These are phyloP conservation scores for Oryzaephilus surinamensis DNA, from an alignment of 1,140 invertebrate species.

Conservation along the genomic window DNA sequence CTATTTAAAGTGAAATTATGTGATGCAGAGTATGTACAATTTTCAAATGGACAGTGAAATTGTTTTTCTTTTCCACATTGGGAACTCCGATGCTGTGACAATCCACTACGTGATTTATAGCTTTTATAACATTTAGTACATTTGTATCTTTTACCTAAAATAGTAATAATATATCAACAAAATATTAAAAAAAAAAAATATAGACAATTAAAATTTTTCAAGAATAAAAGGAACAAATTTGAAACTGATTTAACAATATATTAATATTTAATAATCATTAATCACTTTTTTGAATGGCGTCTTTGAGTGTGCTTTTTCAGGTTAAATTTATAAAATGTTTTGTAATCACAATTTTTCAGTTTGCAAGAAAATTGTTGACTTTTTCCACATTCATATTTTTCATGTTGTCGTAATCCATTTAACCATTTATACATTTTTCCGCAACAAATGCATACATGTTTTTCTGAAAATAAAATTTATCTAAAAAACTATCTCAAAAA, in stretches of 20 bases:
- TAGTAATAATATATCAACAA: not conserved
- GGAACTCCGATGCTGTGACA: slow-evolving; percentile 38
- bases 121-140: slow-evolving; percentile 6
- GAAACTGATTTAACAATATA: no score
- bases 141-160: slow-evolving; percentile 15
- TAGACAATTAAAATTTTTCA: slow-evolving; percentile 13
- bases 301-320: no score
- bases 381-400: slow-evolving; percentile 41
- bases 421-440: slow-evolving; percentile 9
- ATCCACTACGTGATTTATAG: slow-evolving; percentile 37
- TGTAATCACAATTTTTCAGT: not conserved
- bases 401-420: slow-evolving; percentile 21
- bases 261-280: no score
- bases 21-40: slow-evolving; percentile 6
- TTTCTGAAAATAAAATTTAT: slow-evolving; percentile 2
- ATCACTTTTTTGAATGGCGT: no score
- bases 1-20: no score
- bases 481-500: no score
- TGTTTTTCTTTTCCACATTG: slow-evolving; percentile 33
- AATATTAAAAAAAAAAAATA: slow-evolving; percentile 7
- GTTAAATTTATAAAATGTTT: no score
- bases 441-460: no score
- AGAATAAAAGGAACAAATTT: no score
- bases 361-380: slow-evolving; percentile 34
- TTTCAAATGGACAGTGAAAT: slow-evolving; percentile 6